Evolutionary conservation across 2,113 vertebrate genomes (phyloP).

Genomic region (Neopipo cinnamomea): DNA sequence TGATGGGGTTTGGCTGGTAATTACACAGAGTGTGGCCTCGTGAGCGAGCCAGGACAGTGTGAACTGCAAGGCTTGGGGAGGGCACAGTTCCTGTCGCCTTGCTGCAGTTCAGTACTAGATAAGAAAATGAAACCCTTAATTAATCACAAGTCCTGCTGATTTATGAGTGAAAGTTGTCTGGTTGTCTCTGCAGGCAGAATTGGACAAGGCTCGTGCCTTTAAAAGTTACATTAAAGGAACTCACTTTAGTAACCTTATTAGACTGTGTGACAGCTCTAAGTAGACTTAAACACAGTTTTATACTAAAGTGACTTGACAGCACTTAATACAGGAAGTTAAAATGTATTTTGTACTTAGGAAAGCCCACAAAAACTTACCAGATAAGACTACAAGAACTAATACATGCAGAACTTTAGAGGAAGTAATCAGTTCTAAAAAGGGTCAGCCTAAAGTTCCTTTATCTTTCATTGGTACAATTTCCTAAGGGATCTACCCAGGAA

Average conservation of each 20-base stretch:
- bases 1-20: conserved; percentile 41
- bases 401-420: neutral
- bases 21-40: neutral
- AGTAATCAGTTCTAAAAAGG: neutral
- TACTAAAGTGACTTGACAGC: conserved; percentile 10
- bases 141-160: neutral
- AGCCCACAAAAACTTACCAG: neutral
- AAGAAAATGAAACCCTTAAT: neutral
- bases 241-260: neutral
- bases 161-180: neutral
- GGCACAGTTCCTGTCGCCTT: neutral
- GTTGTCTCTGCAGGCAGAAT: neutral
- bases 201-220: neutral
- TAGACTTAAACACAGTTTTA: neutral
- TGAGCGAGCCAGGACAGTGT: neutral
- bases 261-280: neutral
- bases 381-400: neutral
- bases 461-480: neutral
- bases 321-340: neutral
- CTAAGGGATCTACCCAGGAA: neutral
- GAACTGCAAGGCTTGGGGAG: neutral
- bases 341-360: neutral
- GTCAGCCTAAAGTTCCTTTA: neutral
- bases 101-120: neutral
- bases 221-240: neutral